phyloP scores from a whole-genome alignment of 64 coral and sea anemone genomes.

The Platygyra sinensis region DNA sequence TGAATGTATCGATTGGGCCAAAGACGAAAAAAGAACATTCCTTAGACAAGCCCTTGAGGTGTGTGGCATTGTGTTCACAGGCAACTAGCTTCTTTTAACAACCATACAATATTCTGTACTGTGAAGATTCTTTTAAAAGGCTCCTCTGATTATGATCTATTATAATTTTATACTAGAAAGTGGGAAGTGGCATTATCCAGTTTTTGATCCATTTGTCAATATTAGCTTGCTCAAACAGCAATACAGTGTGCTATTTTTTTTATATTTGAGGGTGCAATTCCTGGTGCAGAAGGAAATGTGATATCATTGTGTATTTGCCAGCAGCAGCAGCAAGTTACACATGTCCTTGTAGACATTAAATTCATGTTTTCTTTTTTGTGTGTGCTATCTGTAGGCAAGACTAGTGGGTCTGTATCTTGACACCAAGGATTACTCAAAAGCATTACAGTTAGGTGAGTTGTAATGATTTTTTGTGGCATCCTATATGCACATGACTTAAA shows the following conservation, averaged over 20 bases:
- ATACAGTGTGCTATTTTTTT: no score
- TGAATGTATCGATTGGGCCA: slow-evolving; percentile 98
- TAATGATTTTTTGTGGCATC: not conserved
- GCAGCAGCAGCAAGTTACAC: not conserved
- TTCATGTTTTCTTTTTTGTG: not conserved
- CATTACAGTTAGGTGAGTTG: slow-evolving; percentile 78
- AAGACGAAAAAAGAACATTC: slow-evolving; percentile 92
- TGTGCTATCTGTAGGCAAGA: slow-evolving; percentile 57
- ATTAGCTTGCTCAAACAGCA: no score
- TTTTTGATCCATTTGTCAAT: no score
- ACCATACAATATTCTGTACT: no score
- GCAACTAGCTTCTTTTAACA: not conserved
- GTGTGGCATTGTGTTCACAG: not conserved
- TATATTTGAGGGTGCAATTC: no score
- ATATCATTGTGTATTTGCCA: not conserved
- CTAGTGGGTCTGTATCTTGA: slow-evolving; percentile 91
- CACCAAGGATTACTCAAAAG: slow-evolving; percentile 87
- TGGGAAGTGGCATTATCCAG: no score
- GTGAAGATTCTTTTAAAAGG: no score
- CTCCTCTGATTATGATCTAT: no score
- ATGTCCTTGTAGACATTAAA: no score
- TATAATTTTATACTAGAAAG: no score
- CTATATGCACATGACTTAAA: not conserved
- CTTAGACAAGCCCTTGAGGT: slow-evolving; percentile 95
- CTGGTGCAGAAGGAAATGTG: no score